Base-by-base conservation (phyloP, 2,113 vertebrate genomes). In the Jacana jacana region DNA sequence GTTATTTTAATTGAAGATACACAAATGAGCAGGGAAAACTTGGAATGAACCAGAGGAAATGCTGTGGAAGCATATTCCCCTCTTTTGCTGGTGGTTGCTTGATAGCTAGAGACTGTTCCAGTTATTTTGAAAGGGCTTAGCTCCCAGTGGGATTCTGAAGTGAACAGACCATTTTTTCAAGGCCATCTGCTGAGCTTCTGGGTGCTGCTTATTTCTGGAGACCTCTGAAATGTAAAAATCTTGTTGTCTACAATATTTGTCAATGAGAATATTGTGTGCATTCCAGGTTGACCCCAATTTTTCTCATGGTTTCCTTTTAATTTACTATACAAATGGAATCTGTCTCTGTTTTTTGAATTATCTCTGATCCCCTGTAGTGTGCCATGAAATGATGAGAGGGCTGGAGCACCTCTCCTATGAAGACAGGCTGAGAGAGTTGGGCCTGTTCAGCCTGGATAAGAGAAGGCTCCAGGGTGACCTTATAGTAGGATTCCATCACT, bases 121-220 rank as follows among this genome's bases (percentile, higher is more conserved):
- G 88, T 83, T 92, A 84, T 82, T 95, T 81, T 68, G 86, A 76
- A 92, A 95, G 86, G 93, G 40, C 70, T 95, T 44, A 63, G 86
- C 80, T 97, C 69, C 69, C 69, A 91, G 48, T 88, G 88, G 83
- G 88, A 33, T 76, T 96, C 83, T 83, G 73, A 83, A 90, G 60
- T 44, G 82, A 96, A 76, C 61, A 87, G 92, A 88, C 78, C 46
- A 0, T 57, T 93, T 97, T 88, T 81, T 76, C 70, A 82, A 82
- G 81, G 83, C 90, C 90, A 84, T 96, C 93, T 97, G 92, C 88
- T 96, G 72, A 92, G 90, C 73, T 94, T 55, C 61, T 96, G 77
- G 83, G 66, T 91, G 81, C 69, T 93, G 91, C 44, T 95, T 52
- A 31, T 93, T 95, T 87, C 65, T 94, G 69, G 57, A 95, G 80